Conservation (phyloP, 2,888 invertebrate genomes). For the Blastobasis adustella region DNA sequence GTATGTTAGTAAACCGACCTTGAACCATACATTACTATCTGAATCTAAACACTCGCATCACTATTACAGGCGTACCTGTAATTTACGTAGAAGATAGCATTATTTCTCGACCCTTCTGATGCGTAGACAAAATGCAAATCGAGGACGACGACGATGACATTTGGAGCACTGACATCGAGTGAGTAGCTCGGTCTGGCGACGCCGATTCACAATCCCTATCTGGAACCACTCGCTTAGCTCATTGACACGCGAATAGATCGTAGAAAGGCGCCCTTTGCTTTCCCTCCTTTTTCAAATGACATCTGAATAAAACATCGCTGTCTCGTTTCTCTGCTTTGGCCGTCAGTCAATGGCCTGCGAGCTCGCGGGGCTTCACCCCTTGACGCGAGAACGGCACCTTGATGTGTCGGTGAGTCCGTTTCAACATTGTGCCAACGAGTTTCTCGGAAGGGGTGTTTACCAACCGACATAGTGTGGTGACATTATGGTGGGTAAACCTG, state of each 20-base stretch:
- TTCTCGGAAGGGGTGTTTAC: conserved; percentile 56
- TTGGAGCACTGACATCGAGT: conserved; percentile 50
- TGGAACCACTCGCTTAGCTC: conserved; percentile 3
- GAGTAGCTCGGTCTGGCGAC: conserved; percentile 26
- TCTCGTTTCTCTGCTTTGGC: not conserved
- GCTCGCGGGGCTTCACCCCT: not conserved
- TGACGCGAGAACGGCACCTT: conserved; percentile 17
- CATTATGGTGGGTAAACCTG: conserved; percentile 52
- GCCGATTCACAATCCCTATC: not conserved
- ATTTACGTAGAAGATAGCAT: not conserved
- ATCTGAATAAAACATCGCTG: not conserved
- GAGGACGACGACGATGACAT: conserved; percentile 37
- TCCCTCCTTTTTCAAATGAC: not conserved
- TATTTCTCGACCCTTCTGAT: not conserved
- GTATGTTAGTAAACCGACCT: too few species aligned
- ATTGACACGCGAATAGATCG: not conserved
- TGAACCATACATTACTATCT: too few species aligned
- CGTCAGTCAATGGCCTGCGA: not conserved
- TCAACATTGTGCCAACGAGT: conserved; percentile 42
- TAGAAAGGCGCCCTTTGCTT: conserved; percentile 4
- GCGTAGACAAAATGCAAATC: conserved; percentile 4
- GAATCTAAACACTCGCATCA: too few species aligned
- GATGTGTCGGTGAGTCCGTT: conserved; percentile 32
- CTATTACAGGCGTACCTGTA: too few species aligned
- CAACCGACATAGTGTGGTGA: conserved; percentile 23